Evolutionary conservation across 2,888 invertebrate species (phyloP), one percentile per base, ranked within the genome.

Genomic region (Epinotia brunnichana): DNA sequence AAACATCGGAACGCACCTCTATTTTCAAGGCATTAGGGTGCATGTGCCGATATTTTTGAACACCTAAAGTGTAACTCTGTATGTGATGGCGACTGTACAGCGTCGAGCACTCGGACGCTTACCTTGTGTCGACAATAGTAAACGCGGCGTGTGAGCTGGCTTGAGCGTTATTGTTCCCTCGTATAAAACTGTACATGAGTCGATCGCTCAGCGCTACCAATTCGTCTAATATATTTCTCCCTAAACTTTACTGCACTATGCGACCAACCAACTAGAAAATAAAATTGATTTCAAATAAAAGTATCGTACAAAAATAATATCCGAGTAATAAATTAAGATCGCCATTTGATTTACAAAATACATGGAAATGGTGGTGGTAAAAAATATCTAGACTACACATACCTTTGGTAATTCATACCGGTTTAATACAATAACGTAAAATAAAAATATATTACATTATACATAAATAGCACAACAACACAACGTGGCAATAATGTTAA

Each of bases 321-420:
- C 77, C 73, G 76, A 77, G 74, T 74, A 78, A 77, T 80, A 76
- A 75, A 76, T 76, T 77, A 75, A 74, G 74, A 78, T 77, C 76
- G 76, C 74, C 70, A 74, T 68, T 73, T 75, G 76, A 74, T 76
- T 76, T 77, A 76, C 74, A 77, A 75, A 74, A 74, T 73, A 75
- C 75, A 80, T 73, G 79, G 78, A 82, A 78, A 76, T 75, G 81
- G 79, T 80, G 78, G 77, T 80, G 81, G 78, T 81, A 82, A 85
- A 85, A 87, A 86, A 87, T 85, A 87, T 88, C 85, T 88, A 90
- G 87, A 84, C 89, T 89, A 91, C 86, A 85, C 86, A 87, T 90
- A 91, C 83, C 92, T 92, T 92, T 92, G 92, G 92, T 92, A 90
- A 90, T 88, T 85, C 84, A 87, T 91, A 92, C 92, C 92, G 92